A percentile compares a stretch with the other conserved stretches of the same genome.
Conservation (phyloP, 2,888 invertebrate genomes). For the Macropis europaea region DNA sequence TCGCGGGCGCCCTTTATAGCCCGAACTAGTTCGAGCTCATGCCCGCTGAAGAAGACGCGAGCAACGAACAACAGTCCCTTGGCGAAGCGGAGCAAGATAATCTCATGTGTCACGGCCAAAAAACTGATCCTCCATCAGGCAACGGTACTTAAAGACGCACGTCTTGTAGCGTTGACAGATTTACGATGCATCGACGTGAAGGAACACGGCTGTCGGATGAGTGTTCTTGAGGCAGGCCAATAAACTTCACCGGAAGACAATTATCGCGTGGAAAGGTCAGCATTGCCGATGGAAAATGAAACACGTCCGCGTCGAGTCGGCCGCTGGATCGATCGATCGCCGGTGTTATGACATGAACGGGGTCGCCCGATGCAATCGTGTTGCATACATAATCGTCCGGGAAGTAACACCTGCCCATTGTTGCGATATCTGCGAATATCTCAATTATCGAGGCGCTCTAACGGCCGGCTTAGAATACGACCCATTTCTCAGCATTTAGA, state of each 20-base stretch:
- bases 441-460: conserved; percentile 20
- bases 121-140: conserved; percentile 19
- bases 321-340: conserved; percentile 22
- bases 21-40: too few species aligned
- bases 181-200: conserved; percentile 19
- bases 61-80: conserved; percentile 1
- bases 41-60: too few species aligned
- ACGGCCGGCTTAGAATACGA: conserved; percentile 2
- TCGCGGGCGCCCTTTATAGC: too few species aligned
- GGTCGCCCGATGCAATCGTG: conserved; percentile 9
- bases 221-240: not conserved
- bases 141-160: conserved; percentile 16
- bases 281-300: not conserved
- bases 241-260: conserved; percentile 19
- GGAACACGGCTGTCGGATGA: not conserved
- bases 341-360: not conserved
- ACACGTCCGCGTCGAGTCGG: not conserved
- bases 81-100: conserved; percentile 47
- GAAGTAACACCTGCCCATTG: conserved; percentile 25
- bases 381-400: conserved; percentile 21
- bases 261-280: conserved; percentile 14
- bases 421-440: conserved; percentile 34
- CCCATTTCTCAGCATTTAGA: conserved; percentile 9
- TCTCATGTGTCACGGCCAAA: conserved; percentile 61
- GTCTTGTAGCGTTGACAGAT: conserved; percentile 1